Base-by-base conservation (phyloP, 2,113 vertebrate genomes). In the Crotophaga sulcirostris region DNA sequence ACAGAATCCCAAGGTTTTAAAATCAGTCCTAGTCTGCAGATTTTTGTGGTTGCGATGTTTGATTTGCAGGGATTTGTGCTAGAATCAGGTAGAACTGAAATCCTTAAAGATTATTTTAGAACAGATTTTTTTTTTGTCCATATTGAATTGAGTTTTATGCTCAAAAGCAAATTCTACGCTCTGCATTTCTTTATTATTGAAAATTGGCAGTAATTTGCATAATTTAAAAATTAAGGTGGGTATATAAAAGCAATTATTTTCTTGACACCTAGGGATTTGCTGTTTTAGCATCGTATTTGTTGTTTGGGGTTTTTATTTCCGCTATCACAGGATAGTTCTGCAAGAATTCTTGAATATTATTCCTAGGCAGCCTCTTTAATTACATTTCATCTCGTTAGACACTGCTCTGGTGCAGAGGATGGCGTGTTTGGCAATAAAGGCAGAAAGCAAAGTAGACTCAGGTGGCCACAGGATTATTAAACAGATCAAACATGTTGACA, bases 401-500 rank as follows among this genome's bases (percentile, higher is more conserved):
- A 29, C 88, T 51, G 93, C 84, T 89, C 62, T 85, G 87, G 76
- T 82, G 76, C 79, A 81, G 68, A 52, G 59, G 31, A 70, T 49
- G 18, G 66, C 5, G 3, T 36, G 55, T 63, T 88, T 78, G 90
- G 85, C 90, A 96, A 86, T 93, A 84, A 96, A 90, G 66, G 79
- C 79, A 90, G 79, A 76, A 78, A 83, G 49, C 79, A 92, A 94
- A 96, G 90, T 81, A 95, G 89, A 70, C 92, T 94, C 95, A 94
- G 93, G 87, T 94, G 94, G 90, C 77, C 11, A 3, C 70, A 59
- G 95, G 82, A 81, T 96, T 95, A 95, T 95, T 91, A 77, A 95
- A 94, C 34, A 93, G 74, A 95, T 94, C 93, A 85, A 96, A 93
- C 91, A 95, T 77, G 47, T 95, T 91, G 92, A 93, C 86, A 79